Base-by-base conservation (phyloP, 2,888 invertebrate genomes). In the Amiota minor region DNA sequence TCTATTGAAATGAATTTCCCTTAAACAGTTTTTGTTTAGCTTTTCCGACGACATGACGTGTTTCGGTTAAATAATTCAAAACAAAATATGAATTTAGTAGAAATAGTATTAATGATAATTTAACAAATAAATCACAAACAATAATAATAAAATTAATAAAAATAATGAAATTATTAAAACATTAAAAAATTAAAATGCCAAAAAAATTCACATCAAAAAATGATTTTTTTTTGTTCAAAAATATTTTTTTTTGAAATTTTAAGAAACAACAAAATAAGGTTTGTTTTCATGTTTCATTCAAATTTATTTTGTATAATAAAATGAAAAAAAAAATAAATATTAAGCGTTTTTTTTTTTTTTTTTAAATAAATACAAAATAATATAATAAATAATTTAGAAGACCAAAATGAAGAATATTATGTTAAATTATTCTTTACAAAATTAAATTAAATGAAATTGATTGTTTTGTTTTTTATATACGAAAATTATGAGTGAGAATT, bases 1-100 rank as follows among this genome's bases (percentile, higher is more conserved):
- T 67, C 55, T 12, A 10, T 56, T 23, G 70, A 72, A 35, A 75
- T 77, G 77, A 84, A 79, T 77, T 81, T 83, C 79, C 82, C 81
- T 49, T 68, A 72, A 81, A 77, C 86, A 88, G 88, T 88, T 88
- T 88, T 87, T 88, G 88, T 85, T 88, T 84, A 89, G 87, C 89
- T 85, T 88, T 87, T 86, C 88, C 85, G 83, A 86, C 86, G 88
- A 84, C 84, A 86, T 83, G 88, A 89, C 88, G 88, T 89, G 88
- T 81, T 75, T 75, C 80, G 78, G 78, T 71, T 75, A 71, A 77
- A 74, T 68, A 61, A 61, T 53, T 35, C 45, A 70, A 16, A 55
- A 20, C 56, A 56, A 70, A 56, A 70, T 46, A 70, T n/a, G 16
- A 46, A 70, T 16, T 45, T 16, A 59, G 59, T n/a, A 70, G 6